Evolutionary conservation across 2,888 invertebrate genomes (phyloP).

Genomic region (Amphipoea lucens): DNA sequence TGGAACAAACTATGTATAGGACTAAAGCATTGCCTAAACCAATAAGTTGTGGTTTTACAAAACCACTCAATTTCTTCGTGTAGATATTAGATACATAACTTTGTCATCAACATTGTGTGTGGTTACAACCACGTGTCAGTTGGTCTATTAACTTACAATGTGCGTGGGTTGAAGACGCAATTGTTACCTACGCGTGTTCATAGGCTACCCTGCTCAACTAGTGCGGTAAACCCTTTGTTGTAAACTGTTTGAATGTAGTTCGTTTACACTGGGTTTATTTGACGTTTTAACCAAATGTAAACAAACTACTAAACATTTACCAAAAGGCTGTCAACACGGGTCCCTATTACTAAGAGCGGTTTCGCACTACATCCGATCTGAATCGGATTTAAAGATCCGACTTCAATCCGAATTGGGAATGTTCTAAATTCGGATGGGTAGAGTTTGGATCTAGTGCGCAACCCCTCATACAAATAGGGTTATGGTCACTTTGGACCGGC

Average conservation of each 20-base stretch:
- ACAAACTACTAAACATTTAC: neutral
- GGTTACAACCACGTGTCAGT: constrained; percentile 19
- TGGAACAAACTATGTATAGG: no score
- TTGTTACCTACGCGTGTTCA: constrained; percentile 16
- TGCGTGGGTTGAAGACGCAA: constrained; percentile 27
- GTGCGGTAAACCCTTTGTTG: neutral
- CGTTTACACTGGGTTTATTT: neutral
- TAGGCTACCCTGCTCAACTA: neutral
- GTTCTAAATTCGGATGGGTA: no score
- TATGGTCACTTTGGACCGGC: no score
- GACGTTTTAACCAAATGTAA: neutral
- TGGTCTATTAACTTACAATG: constrained; percentile 8
- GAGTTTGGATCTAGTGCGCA: no score
- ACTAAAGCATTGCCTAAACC: neutral
- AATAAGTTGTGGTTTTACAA: constrained; percentile 1
- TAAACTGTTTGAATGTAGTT: constrained; percentile 4
- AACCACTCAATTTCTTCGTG: neutral
- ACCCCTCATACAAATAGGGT: no score
- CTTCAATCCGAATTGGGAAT: no score
- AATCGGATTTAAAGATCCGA: no score
- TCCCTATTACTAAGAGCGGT: neutral
- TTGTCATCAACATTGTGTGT: constrained; percentile 27
- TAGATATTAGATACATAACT: neutral
- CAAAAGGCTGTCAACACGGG: neutral
- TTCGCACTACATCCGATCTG: no score